phyloP scores from a whole-genome alignment of 2,113 vertebrate species.

The Corythoichthys haematopterus region DNA sequence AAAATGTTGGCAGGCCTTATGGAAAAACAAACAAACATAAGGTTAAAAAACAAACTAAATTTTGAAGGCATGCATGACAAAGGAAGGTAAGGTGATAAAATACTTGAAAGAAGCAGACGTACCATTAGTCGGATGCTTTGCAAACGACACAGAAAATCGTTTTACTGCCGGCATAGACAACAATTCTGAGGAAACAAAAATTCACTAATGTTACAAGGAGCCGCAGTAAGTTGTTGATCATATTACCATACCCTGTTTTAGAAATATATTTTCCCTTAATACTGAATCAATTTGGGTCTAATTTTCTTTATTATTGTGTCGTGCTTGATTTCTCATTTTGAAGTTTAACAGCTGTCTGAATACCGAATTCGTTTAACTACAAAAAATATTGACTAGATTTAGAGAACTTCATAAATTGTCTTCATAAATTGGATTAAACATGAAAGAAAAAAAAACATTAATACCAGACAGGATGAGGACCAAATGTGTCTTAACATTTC shows the following conservation, averaged over 20 bases:
- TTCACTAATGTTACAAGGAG: conserved; percentile 82
- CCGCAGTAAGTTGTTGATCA: conserved; percentile 45
- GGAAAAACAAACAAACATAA: conserved; percentile 27
- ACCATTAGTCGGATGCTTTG: conserved; percentile 99
- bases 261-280: background rate
- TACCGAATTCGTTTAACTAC: background rate
- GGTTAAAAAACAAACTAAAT: conserved; percentile 44
- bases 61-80: conserved; percentile 79
- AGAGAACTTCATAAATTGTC: background rate
- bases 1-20: conserved; percentile 57
- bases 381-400: background rate
- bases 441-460: background rate
- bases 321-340: background rate
- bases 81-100: conserved; percentile 73
- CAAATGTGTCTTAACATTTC: conserved; percentile 8
- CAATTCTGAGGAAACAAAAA: conserved; percentile 98
- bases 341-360: background rate
- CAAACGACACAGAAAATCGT: conserved; percentile 99
- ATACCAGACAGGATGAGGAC: background rate
- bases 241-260: conserved; percentile 30
- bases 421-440: background rate
- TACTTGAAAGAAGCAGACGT: conserved; percentile 94
- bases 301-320: background rate
- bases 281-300: background rate
- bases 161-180: conserved; percentile 99